Percentiles rank a stretch among this genome's conserved stretches.
Evolutionary conservation across 2,113 vertebrate genomes (phyloP).

Genomic region (Muntiacus muntjak): DNA sequence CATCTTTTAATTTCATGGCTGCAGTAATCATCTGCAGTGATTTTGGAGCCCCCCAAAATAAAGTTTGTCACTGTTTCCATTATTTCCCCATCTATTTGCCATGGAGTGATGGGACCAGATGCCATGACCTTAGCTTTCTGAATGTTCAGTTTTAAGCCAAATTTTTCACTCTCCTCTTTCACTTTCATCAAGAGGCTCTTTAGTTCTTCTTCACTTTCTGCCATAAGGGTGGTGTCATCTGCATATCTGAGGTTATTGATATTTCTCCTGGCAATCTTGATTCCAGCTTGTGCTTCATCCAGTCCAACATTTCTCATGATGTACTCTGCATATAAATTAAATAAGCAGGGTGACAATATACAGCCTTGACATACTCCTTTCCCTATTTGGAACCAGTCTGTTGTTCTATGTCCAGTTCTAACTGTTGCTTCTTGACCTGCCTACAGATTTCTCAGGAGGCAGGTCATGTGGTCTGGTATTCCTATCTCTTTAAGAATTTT

Average conservation of each 20-base stretch:
- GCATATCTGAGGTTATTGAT: neutral
- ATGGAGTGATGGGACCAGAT: neutral
- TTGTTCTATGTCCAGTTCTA: neutral
- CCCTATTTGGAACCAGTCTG: neutral
- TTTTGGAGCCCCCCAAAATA: neutral
- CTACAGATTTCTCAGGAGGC: neutral
- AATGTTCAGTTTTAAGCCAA: neutral
- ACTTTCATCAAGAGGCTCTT: neutral
- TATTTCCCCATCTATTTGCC: neutral
- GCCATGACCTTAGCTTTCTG: neutral
- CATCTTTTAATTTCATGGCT: neutral
- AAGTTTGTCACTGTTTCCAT: neutral
- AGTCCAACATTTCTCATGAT: neutral
- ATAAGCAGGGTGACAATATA: neutral
- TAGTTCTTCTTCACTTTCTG: neutral
- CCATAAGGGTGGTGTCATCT: neutral
- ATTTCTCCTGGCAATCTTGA: neutral
- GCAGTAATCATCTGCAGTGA: neutral
- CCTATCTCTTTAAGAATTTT: neutral
- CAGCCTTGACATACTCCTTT: neutral
- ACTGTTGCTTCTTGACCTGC: neutral
- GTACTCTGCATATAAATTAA: neutral
- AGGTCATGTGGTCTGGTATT: neutral
- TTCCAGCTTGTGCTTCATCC: neutral
- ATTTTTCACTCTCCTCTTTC: neutral